Evolutionary conservation across 2,888 invertebrate species (phyloP), one percentile per base, ranked within the genome.

Genomic region (Nomada fabriciana): DNA sequence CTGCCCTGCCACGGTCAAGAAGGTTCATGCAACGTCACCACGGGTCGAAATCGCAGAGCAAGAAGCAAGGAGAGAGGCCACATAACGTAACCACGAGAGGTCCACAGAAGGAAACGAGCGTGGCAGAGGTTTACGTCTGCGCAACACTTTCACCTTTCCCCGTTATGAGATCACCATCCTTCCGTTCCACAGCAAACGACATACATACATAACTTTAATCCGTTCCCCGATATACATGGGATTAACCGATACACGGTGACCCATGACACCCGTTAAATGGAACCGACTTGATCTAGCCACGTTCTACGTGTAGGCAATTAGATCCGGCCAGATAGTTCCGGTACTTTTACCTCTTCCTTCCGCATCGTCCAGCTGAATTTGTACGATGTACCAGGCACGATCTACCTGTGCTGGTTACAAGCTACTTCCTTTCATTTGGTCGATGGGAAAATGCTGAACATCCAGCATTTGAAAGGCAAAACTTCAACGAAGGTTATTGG

Each of bases 131-230:
- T 89, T 88, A 84, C 81, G 76, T 83, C 82, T 80, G 83, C 88
- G 89, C 89, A 92, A 91, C 88, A 90, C 93, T 93, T 93, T 94
- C 94, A 91, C 94, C 92, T 94, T 93, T 93, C 92, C 90, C 92
- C 78, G 91, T 92, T 92, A 93, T 92, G 91, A 92, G 93, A 93
- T 93, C 90, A 91, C 90, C 90, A 87, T 91, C 89, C 87, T 82
- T 79, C 77, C 81, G 82, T 77, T 76, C 75, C 80, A 55, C 36
- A 64, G 59, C 43, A 47, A 53, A 29, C 55, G 23, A 43, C 71
- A 76, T n/a, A n/a, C n/a, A n/a, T n/a, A n/a, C n/a, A n/a, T 76
- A 83, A 76, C 47, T 67, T 60, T 76, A 23, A 75, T 80, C 76
- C 74, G 71, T 47, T 65, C 52, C 29, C 10, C 57, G 61, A 64